Evolutionary conservation across 2,888 invertebrate species (phyloP), one percentile per base, ranked within the genome.

Genomic region (Spialia ferax): DNA sequence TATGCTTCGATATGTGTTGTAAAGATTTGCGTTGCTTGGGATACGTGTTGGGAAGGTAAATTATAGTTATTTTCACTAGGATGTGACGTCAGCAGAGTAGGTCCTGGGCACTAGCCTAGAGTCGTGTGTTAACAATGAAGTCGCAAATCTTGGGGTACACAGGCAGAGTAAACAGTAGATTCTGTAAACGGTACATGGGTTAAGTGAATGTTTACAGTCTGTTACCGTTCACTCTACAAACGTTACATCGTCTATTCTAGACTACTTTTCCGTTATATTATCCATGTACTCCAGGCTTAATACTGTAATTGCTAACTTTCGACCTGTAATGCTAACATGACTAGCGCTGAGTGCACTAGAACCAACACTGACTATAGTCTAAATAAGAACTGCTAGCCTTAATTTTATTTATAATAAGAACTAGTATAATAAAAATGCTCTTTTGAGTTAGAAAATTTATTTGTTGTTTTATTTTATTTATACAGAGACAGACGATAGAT

Each of bases 301-400:
- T 23, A n/a, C n/a, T 52, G n/a, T 26, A 22, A n/a, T 15, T 26
- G 15, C 26, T 55, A n/a, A 55, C 10, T 29, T 4, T 29, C 10
- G 1, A 55, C 56, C 32, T 35, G 18, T 11, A 29, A 42, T 22
- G 35, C 35, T 20, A 45, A 26, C 59, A 70, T 69, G 70, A 74
- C 71, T 74, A 77, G 74, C 73, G 76, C 75, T 77, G 74, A 54
- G 73, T 74, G 72, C 76, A 76, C 76, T 70, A 65, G 68, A 70
- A 75, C 75, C 75, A 76, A 79, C 75, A 77, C 80, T 86, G 85
- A 87, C 84, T 81, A 84, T 85, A 86, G 83, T 85, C 85, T 84
- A 88, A 86, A 88, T 91, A 90, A 89, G 92, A 93, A 93, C 92
- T 93, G 90, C 89, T 93, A 91, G 92, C 91, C 91, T 91, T 93